Percentiles rank a stretch among this genome's conserved stretches.
Conservation (phyloP, 2,797 vertebrate genomes). For the Diglossa cyanea region DNA sequence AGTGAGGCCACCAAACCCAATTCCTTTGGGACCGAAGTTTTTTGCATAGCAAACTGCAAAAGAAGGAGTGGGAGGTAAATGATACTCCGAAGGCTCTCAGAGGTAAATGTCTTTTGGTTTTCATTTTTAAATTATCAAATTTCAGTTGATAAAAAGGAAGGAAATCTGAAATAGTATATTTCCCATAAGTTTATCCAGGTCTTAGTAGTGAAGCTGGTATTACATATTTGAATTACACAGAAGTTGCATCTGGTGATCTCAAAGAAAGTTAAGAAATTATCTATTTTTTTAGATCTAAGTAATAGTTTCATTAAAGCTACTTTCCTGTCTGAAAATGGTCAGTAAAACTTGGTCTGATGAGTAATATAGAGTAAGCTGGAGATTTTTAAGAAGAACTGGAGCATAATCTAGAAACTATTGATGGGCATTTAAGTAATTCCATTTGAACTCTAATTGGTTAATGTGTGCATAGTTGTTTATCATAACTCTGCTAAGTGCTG, state of each 20-base stretch:
- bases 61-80: neutral
- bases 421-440: neutral
- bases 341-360: neutral
- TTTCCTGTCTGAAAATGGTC: neutral
- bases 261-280: neutral
- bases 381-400: neutral
- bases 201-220: neutral
- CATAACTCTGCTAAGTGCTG: neutral
- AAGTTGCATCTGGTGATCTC: neutral
- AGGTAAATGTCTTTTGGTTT: neutral
- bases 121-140: neutral
- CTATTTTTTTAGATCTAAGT: neutral
- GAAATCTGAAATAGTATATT: neutral
- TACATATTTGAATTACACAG: rapidly evolving
- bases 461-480: neutral
- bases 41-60: conserved; percentile 92
- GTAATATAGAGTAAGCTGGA: neutral
- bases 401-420: neutral
- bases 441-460: neutral
- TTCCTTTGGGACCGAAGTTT: conserved; percentile 94
- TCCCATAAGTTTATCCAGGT: neutral
- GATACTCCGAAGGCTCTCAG: neutral
- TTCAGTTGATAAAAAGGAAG: neutral
- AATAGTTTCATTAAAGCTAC: neutral
- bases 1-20: conserved; percentile 91